Base-by-base conservation (phyloP, 2,888 invertebrate genomes). In the Rotaria macrura region DNA sequence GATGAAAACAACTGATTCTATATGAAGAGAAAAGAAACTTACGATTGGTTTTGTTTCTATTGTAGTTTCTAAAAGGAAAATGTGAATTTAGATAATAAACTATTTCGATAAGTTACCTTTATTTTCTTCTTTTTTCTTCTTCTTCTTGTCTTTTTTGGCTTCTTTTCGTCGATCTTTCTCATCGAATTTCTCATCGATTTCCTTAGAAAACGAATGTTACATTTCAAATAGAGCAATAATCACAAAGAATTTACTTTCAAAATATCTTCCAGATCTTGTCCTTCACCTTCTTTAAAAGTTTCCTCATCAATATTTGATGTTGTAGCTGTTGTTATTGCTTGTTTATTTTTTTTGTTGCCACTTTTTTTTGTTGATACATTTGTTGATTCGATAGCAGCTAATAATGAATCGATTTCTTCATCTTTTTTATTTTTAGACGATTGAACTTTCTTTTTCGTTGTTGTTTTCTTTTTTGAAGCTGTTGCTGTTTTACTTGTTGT, bases 201-300 rank as follows among this genome's bases (percentile, higher is more conserved):
- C 79, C 74, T 52, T 52, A 25, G 25, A 40, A 25, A 25, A 74
- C 23, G 9, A 74, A 40, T n/a, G n/a, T n/a, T n/a, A n/a, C n/a
- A n/a, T n/a, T n/a, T n/a, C n/a, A n/a, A n/a, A n/a, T n/a, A n/a
- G n/a, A n/a, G n/a, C n/a, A n/a, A n/a, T 65, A 43, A 2, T 6
- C 23, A 25, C 9, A 43, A 25, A 23, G 1, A 38, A 20, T 14
- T 25, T 43, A 74, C 74, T 79, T 79, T 79, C 14, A 79, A 43
- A 43, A 79, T 79, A 43, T 79, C 79, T 79, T 79, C 79, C n/a
- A 79, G 5, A 79, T 79, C 79, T 43, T 79, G 79, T 79, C 79
- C 79, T 79, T 79, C 43, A n/a, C n/a, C 79, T 43, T 79, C 79
- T 74, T 38, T 23, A 74, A 74, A 74, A 74, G 20, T 29, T 40